Evolutionary conservation across 2,888 invertebrate species (phyloP), one percentile per base, ranked within the genome.

Genomic region (Brachylomia viminalis): DNA sequence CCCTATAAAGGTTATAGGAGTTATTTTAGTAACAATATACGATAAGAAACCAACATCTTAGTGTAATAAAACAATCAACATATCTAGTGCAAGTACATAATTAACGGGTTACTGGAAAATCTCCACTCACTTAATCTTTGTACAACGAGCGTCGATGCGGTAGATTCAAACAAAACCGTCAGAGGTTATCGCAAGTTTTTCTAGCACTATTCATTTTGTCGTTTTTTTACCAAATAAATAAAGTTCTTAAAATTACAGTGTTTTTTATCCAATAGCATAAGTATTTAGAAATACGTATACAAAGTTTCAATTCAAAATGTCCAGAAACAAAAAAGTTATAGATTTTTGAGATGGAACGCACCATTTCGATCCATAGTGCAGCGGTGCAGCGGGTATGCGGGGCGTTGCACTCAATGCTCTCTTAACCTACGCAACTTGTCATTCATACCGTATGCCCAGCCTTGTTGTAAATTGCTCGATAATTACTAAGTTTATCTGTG

Each of bases 131-230:
- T 42, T 49, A 67, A 71, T 73, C 71, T 69, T 73, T 54, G 17
- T 61, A 64, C 61, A 74, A 56, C n/a, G 58, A 38, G 27, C 27
- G 33, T 52, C 62, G 49, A 30, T 38, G 70, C 33, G 58, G 59
- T 27, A 54, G 52, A 80, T 69, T 85, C 59, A 86, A 86, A 84
- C 59, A 77, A 77, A 77, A 67, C 45, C 65, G 75, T 38, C 73
- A 66, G 13, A 78, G 87, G 87, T 84, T 88, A 88, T 88, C 88
- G 52, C 49, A 2, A 17, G 54, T 27, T 66, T 47, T 49, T n/a
- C 49, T 47, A 70, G 70, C 70, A 54, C 38, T 61, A 15, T 0
- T 13, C 17, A n/a, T n/a, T n/a, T n/a, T n/a, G n/a, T n/a, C n/a
- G n/a, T n/a, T n/a, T n/a, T n/a, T n/a, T n/a, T 33, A 33, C 33